These are phyloP conservation scores for Mesoclemmys tuberculata DNA, from an alignment of 2,113 vertebrate genomes.

Conservation along the genomic window DNA sequence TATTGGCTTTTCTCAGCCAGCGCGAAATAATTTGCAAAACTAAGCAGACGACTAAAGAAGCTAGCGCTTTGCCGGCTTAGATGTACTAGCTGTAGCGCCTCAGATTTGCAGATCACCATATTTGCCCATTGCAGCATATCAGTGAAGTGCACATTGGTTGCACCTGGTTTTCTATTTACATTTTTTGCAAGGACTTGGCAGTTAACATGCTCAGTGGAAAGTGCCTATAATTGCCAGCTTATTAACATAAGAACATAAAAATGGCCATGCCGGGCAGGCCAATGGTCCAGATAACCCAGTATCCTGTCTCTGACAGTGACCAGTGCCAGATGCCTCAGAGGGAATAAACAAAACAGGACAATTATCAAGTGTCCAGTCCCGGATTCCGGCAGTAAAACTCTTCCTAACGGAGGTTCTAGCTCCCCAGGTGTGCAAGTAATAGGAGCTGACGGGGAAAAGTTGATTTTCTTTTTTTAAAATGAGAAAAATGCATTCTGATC, in stretches of 20 bases:
- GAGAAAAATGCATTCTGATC: constrained; percentile 26
- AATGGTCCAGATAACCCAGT: background rate
- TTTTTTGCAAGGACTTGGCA: background rate
- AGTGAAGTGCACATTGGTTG: constrained; percentile 38
- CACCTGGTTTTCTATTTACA: constrained; percentile 66
- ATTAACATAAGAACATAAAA: background rate
- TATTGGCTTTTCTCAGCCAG: constrained; percentile 74
- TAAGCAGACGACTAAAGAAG: constrained; percentile 62
- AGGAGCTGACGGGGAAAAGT: background rate
- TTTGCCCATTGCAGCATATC: constrained; percentile 63
- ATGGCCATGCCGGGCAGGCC: background rate
- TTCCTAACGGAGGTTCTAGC: accelerated
- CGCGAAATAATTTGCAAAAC: constrained; percentile 74
- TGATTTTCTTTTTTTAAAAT: background rate
- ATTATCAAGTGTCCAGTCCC: background rate
- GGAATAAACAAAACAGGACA: background rate
- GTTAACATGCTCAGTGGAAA: constrained; percentile 25
- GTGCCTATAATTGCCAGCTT: constrained; percentile 2
- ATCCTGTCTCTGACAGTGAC: background rate
- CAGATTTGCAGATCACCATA: constrained; percentile 56
- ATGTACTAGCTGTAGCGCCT: background rate
- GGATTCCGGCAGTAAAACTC: background rate
- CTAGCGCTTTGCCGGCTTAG: constrained; percentile 41
- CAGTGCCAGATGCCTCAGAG: background rate
- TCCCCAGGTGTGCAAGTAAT: background rate